A percentile compares a stretch with the other conserved stretches of the same genome.
These are phyloP conservation scores for Atta colombica DNA, from an alignment of 1,140 invertebrate genomes.

Conservation along the genomic window DNA sequence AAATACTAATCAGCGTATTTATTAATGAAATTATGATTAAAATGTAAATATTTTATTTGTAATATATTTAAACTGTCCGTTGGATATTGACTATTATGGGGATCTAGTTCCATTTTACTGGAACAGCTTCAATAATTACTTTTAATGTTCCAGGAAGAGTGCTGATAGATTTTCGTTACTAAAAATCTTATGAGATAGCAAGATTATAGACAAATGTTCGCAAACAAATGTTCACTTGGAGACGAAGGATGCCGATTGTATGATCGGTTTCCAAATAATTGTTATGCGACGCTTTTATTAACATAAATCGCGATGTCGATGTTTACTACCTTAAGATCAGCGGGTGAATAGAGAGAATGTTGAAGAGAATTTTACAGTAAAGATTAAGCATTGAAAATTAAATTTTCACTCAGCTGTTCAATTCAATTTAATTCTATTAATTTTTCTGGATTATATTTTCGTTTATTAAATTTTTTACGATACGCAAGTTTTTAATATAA, in stretches of 20 bases:
- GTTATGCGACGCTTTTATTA: background rate
- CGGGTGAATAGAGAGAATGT: constrained; percentile 28
- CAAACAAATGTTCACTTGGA: constrained; percentile 22
- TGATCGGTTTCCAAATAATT: constrained; percentile 9
- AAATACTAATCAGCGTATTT: background rate
- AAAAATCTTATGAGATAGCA: constrained; percentile 53
- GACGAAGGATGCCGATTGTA: constrained; percentile 28
- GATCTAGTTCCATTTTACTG: constrained; percentile 40
- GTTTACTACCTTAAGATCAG: background rate
- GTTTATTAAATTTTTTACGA: background rate
- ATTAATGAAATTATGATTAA: constrained; percentile 3
- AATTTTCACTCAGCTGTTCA: background rate
- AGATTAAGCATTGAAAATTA: constrained; percentile 1
- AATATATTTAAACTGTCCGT: constrained; percentile 41
- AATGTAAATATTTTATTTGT: background rate
- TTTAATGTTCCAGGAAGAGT: constrained; percentile 65
- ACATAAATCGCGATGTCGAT: constrained; percentile 17
- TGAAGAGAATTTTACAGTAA: background rate
- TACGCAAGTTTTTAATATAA: background rate
- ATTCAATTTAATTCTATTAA: background rate
- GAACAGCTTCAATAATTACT: constrained; percentile 62
- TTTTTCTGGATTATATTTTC: background rate
- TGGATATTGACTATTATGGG: constrained; percentile 28
- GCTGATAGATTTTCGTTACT: constrained; percentile 48
- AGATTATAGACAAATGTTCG: constrained; percentile 36